Conservation (phyloP, 2,797 vertebrate species). For the Decapterus maruadsi region DNA sequence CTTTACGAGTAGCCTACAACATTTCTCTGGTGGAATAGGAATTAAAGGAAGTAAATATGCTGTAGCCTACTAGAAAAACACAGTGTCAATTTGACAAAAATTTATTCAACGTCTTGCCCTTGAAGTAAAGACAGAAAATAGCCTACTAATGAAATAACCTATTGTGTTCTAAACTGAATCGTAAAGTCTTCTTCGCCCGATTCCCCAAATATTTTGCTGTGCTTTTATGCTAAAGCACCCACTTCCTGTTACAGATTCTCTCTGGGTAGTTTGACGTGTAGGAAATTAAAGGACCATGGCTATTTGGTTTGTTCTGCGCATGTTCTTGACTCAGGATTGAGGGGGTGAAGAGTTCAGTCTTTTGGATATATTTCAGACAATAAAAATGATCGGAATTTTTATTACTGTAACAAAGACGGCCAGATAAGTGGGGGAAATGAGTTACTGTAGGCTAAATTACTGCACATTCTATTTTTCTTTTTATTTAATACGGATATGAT, state of each 20-base stretch:
- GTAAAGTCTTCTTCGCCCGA: background rate
- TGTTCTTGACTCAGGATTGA: conserved; percentile 75
- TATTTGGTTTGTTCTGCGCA: conserved; percentile 85
- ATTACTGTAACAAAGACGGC: background rate
- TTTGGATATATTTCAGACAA: background rate
- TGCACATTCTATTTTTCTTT: background rate
- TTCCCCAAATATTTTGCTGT: background rate
- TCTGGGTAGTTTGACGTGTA: conserved; percentile 56
- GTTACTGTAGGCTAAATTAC: no score
- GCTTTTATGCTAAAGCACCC: conserved; percentile 40
- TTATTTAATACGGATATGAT: background rate
- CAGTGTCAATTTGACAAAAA: background rate
- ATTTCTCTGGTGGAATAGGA: no score
- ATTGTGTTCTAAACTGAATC: background rate
- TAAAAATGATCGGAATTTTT: conserved; percentile 9
- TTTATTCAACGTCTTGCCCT: background rate
- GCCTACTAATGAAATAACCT: background rate
- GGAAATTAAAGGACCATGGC: conserved; percentile 83
- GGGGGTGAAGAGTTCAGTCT: conserved; percentile 35
- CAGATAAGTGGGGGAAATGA: no score
- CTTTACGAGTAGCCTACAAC: no score
- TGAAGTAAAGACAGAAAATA: background rate
- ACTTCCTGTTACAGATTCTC: conserved; percentile 48
- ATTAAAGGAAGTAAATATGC: no score
- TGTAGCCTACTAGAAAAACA: no score